Conservation (phyloP, 2,888 invertebrate genomes). For the Agrotis segetum region DNA sequence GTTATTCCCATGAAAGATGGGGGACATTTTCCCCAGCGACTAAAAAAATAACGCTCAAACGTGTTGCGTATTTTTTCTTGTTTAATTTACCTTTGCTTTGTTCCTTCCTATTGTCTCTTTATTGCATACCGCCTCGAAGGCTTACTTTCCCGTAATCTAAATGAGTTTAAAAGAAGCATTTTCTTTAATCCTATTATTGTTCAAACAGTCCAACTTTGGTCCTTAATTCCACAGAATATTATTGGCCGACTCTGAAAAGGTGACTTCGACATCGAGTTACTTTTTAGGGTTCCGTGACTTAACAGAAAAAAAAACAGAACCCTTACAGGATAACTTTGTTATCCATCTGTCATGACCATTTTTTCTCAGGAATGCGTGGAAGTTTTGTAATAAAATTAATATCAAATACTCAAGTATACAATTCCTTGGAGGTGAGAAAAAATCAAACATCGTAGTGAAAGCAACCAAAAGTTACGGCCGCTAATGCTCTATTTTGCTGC, state of each 20-base stretch:
- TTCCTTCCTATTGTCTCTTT: slow-evolving; percentile 76
- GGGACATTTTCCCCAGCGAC: slow-evolving; percentile 60
- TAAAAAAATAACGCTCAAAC: slow-evolving; percentile 75
- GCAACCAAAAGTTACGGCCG: no score
- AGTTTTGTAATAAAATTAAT: no score
- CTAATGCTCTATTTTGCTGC: no score
- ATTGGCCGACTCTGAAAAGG: slow-evolving; percentile 64
- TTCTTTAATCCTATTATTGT: slow-evolving; percentile 79
- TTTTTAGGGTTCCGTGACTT: slow-evolving; percentile 24
- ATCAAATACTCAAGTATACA: no score
- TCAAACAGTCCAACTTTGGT: slow-evolving; percentile 71
- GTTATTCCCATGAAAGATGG: slow-evolving; percentile 67
- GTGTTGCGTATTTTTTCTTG: slow-evolving; percentile 76
- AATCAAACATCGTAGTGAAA: no score
- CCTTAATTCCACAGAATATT: slow-evolving; percentile 67
- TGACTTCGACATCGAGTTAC: slow-evolving; percentile 67
- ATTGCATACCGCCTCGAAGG: slow-evolving; percentile 71
- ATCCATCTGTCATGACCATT: no score
- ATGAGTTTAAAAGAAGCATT: slow-evolving; percentile 79
- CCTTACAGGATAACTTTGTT: no score
- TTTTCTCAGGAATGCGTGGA: no score
- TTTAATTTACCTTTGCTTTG: slow-evolving; percentile 81
- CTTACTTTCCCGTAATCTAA: slow-evolving; percentile 73
- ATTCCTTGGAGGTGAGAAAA: no score
- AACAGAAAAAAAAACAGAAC: no score